Evolutionary conservation across 2,113 vertebrate genomes (phyloP).

Genomic region (Uria aalge): DNA sequence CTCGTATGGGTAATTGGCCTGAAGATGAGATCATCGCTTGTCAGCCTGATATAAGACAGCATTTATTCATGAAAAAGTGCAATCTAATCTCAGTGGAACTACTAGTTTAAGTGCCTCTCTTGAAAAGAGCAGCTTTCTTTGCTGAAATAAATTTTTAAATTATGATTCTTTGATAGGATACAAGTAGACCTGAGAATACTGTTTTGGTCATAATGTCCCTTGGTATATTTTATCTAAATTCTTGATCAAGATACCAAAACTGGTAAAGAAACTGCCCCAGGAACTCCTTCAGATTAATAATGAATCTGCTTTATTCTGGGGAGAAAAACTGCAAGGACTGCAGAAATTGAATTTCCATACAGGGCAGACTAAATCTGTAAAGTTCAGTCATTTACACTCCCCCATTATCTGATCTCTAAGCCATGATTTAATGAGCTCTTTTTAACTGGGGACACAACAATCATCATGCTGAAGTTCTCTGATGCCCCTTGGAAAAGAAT

Average conservation of each 20-base stretch:
- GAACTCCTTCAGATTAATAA: conserved; percentile 1
- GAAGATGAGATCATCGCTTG: background rate
- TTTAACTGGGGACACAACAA: background rate
- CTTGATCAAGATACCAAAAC: background rate
- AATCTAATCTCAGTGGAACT: background rate
- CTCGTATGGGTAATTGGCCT: background rate
- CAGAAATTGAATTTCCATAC: background rate
- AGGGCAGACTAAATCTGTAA: background rate
- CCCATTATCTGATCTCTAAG: background rate
- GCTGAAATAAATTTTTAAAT: background rate
- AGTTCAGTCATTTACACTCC: background rate
- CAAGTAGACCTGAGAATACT: background rate
- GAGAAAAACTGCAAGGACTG: background rate
- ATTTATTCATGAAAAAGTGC: background rate
- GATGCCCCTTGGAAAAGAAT: background rate
- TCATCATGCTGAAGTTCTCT: background rate
- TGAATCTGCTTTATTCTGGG: background rate
- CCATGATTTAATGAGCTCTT: conserved; percentile 1
- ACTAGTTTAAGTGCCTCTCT: background rate
- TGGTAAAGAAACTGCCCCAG: background rate
- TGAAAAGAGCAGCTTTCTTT: background rate
- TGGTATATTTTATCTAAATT: background rate
- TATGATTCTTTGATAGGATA: background rate
- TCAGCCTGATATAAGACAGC: background rate
- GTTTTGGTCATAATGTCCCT: background rate